These are phyloP conservation scores for Coracias cyanogaster DNA, from an alignment of 2,797 vertebrate species.

Conservation along the genomic window DNA sequence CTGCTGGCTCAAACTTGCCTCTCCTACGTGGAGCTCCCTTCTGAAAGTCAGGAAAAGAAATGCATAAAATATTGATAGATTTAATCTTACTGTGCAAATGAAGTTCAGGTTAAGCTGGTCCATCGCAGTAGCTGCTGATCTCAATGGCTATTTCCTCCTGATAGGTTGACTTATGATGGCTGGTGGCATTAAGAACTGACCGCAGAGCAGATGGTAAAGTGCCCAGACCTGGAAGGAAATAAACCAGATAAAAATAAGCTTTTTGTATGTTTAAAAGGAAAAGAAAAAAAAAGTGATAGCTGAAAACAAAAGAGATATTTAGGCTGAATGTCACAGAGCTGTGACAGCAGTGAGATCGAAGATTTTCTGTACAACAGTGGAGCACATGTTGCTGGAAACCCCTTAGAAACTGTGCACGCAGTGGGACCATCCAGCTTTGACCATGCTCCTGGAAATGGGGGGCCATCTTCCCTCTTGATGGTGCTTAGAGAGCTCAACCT, in stretches of 20 bases:
- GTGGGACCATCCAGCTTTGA: not conserved
- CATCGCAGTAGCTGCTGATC: not conserved
- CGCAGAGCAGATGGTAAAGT: not conserved
- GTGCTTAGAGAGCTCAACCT: not conserved
- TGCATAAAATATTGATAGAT: slow-evolving; percentile 47
- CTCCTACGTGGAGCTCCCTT: not conserved
- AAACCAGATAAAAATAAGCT: not conserved
- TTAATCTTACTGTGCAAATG: slow-evolving; percentile 28
- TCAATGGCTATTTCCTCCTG: not conserved
- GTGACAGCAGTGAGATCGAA: not conserved
- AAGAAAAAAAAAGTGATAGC: not conserved
- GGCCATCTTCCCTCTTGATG: not conserved
- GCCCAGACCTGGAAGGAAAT: not conserved
- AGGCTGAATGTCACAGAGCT: not conserved
- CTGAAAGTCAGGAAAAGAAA: slow-evolving; percentile 7
- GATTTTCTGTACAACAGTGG: not conserved
- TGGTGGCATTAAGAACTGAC: not conserved
- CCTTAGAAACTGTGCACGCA: not conserved
- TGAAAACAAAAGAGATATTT: not conserved
- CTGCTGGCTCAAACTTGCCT: not conserved
- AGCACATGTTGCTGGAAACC: not conserved
- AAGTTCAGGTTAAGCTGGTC: slow-evolving; percentile 8
- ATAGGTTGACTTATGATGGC: not conserved
- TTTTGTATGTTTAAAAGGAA: not conserved
- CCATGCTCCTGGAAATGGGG: not conserved